Percentiles rank a stretch among this genome's conserved stretches.
These are phyloP conservation scores for Zenarchopterus dispar DNA, from an alignment of 2,797 vertebrate species.

Conservation along the genomic window DNA sequence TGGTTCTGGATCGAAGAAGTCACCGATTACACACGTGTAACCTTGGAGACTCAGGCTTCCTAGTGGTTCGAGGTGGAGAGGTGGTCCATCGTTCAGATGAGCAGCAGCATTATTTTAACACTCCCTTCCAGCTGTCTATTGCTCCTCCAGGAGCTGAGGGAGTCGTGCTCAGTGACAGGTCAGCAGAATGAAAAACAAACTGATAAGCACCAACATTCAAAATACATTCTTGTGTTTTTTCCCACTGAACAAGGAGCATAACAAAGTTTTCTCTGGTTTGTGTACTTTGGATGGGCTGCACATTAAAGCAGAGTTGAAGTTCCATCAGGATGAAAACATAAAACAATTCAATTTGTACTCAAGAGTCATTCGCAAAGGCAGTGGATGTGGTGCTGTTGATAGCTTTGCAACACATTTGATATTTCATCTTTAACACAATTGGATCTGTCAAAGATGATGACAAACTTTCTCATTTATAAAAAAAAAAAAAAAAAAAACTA, in stretches of 20 bases:
- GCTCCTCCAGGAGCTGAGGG: constrained; percentile 95
- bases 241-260: too few species aligned
- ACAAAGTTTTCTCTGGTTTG: too few species aligned
- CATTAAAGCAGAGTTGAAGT: too few species aligned
- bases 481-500: not conserved
- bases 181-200: constrained; percentile 18
- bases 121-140: constrained; percentile 97
- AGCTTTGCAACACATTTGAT: constrained; percentile 2
- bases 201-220: too few species aligned
- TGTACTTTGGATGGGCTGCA: too few species aligned
- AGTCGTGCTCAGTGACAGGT: constrained; percentile 98
- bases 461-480: not conserved
- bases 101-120: constrained; percentile 93
- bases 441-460: not conserved
- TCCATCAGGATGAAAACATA: too few species aligned
- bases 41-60: constrained; percentile 95
- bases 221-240: too few species aligned
- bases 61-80: constrained; percentile 96
- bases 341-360: too few species aligned
- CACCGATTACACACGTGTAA: constrained; percentile 95
- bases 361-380: not conserved
- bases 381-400: not conserved
- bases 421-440: too few species aligned
- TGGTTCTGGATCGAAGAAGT: constrained; percentile 92
- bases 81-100: constrained; percentile 97